These are phyloP conservation scores for Phorcus lineatus DNA, from an alignment of 2,888 invertebrate species.

Conservation along the genomic window DNA sequence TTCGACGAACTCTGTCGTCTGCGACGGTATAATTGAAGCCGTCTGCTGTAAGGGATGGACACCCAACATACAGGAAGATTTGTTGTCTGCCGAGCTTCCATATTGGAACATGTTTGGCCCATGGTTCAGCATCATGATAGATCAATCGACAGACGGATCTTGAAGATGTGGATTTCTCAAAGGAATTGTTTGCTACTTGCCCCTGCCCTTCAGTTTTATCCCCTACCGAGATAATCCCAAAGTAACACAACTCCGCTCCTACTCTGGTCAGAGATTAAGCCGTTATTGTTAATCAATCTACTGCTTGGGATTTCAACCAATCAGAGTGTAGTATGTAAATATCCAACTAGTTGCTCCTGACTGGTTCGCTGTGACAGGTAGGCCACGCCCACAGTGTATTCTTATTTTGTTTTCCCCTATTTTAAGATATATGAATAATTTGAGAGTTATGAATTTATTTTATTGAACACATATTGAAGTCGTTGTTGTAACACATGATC, in stretches of 20 bases:
- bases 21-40: not conserved
- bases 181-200: not conserved
- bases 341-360: not conserved
- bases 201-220: not conserved
- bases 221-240: not conserved
- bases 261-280: conserved; percentile 16
- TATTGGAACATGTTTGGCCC: not conserved
- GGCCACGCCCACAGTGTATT: not conserved
- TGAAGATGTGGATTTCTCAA: not conserved
- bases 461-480: too few relatives aligned
- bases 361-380: not conserved
- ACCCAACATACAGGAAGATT: conserved; percentile 5
- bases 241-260: not conserved
- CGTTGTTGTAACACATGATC: too few relatives aligned
- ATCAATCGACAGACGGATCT: not conserved
- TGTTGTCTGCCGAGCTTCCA: not conserved
- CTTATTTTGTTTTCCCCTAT: not conserved
- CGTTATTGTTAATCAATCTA: conserved; percentile 14
- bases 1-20: not conserved
- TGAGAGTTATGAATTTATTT: not conserved
- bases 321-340: not conserved
- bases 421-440: not conserved
- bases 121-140: not conserved
- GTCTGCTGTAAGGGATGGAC: not conserved
- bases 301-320: not conserved